These are phyloP conservation scores for Anolis carolinensis DNA, from an alignment of 2,113 vertebrate genomes.

Conservation along the genomic window DNA sequence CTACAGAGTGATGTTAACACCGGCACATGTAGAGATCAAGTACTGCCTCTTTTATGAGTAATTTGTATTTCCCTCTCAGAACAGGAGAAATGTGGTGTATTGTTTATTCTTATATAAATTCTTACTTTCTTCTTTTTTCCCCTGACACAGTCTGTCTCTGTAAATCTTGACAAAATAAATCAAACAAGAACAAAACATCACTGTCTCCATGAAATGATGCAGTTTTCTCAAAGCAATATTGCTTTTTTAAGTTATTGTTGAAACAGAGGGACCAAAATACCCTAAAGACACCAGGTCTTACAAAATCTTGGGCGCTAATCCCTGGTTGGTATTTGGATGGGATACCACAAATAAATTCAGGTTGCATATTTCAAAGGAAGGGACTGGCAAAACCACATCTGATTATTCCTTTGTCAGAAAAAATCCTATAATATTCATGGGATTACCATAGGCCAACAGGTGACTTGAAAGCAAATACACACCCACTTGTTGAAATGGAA, in stretches of 20 bases:
- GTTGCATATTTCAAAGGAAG: no score
- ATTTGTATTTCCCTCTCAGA: slow-evolving; percentile 19
- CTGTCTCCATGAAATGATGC: background rate
- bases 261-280: slow-evolving; percentile 11
- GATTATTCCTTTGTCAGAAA: no score
- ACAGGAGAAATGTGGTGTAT: slow-evolving; percentile 7
- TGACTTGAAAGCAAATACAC: no score
- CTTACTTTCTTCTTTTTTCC: background rate
- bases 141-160: slow-evolving; percentile 5
- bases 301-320: no score
- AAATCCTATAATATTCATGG: no score
- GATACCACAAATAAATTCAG: no score
- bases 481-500: no score
- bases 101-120: background rate
- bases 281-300: no score
- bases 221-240: background rate
- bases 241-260: slow-evolving; percentile 7
- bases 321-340: no score
- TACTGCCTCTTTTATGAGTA: background rate
- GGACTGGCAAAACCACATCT: no score
- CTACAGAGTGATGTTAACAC: background rate
- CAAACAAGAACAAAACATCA: slow-evolving; percentile 28
- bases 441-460: no score
- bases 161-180: slow-evolving; percentile 34
- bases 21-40: background rate